Conservation (phyloP, 2,888 invertebrate species). For the Oscheius sp. region DNA sequence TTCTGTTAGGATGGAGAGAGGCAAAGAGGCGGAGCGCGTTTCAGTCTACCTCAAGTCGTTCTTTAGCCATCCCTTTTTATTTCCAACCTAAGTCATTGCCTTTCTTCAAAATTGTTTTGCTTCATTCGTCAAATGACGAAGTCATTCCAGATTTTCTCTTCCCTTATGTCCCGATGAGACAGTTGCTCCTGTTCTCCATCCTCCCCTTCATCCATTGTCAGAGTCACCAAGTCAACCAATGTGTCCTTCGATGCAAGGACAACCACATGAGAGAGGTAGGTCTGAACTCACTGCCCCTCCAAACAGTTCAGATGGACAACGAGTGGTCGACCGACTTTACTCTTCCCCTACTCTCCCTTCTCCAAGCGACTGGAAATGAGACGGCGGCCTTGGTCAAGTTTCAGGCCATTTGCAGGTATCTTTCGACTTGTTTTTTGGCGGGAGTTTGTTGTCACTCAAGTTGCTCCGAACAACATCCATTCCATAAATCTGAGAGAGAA, state of each 20-base stretch:
- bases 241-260: constrained; percentile 60
- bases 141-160: not conserved
- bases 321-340: constrained; percentile 65
- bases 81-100: no score
- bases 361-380: constrained; percentile 59
- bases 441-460: constrained; percentile 26
- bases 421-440: constrained; percentile 2
- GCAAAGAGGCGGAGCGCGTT: no score
- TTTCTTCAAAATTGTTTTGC: no score
- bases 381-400: constrained; percentile 58
- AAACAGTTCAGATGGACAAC: constrained; percentile 56
- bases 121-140: no score
- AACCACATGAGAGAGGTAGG: constrained; percentile 63
- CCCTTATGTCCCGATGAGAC: constrained; percentile 10
- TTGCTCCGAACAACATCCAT: constrained; percentile 9
- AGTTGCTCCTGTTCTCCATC: constrained; percentile 3
- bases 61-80: not conserved
- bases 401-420: constrained; percentile 56
- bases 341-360: constrained; percentile 56
- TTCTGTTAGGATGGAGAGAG: constrained; percentile 12
- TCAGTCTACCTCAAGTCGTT: not conserved
- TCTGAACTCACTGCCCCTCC: not conserved
- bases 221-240: constrained; percentile 47
- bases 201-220: not conserved
- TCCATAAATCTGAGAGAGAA: constrained; percentile 30